A percentile compares a stretch with the other conserved stretches of the same genome.
These are phyloP conservation scores for Pycnomerus fuliginosus DNA, from an alignment of 2,888 invertebrate species.

Conservation along the genomic window DNA sequence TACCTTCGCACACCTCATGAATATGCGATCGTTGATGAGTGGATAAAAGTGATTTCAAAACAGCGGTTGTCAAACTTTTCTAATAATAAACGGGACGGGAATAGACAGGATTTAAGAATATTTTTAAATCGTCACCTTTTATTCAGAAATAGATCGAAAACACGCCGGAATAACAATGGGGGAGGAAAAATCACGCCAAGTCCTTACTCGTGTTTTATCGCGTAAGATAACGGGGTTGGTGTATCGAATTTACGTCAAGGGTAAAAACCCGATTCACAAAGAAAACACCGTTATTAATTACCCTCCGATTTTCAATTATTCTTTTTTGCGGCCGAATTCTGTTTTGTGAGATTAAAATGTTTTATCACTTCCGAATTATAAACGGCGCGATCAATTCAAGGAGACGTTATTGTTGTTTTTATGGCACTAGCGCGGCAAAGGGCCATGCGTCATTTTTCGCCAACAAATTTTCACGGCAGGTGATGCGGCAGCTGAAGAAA, in stretches of 20 bases:
- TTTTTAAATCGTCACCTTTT: constrained; percentile 24
- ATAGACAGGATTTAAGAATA: constrained; percentile 1
- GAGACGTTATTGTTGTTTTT: no score
- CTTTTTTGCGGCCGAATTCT: no score
- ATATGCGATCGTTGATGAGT: constrained; percentile 20
- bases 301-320: constrained; percentile 21
- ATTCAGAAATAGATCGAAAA: constrained; percentile 12
- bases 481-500: no score
- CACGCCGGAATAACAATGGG: constrained; percentile 34
- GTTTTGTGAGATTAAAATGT: no score
- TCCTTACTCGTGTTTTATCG: constrained; percentile 39
- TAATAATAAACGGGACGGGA: neutral
- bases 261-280: constrained; percentile 10
- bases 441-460: no score
- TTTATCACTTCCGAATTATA: no score
- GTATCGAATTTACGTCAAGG: constrained; percentile 40
- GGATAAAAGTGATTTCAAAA: constrained; percentile 11
- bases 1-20: constrained; percentile 19
- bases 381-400: no score
- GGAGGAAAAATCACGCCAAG: constrained; percentile 39
- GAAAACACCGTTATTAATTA: constrained; percentile 23
- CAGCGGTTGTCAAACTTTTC: constrained; percentile 8
- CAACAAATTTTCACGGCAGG: no score
- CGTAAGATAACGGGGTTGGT: constrained; percentile 35
- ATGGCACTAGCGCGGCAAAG: no score